Base-by-base conservation (phyloP, 2,113 vertebrate genomes). In the Alligator sinensis region DNA sequence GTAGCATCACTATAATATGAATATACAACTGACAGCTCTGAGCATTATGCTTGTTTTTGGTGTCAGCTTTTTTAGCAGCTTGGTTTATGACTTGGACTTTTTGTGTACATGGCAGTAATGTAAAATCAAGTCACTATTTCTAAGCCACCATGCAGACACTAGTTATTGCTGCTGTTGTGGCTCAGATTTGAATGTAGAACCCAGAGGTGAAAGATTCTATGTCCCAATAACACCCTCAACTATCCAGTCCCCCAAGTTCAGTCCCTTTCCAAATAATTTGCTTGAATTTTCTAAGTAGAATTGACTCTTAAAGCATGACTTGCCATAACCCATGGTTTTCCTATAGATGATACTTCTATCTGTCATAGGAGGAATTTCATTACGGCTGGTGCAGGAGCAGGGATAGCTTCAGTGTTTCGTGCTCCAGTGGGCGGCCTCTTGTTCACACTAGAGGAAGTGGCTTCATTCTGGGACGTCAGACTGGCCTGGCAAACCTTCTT, bases 401-500 rank as follows among this genome's bases (percentile, higher is more conserved):
- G 89, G 1, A 91, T 85, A 34, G 90, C 91, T 60, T 95, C 2
- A 0, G 86, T 96, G 13, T 97, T 97, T 74, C 57, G 63, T 62
- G 96, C 90, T 61, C 92, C 93, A 2, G 59, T 93, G 0, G 85
- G 92, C 0, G 89, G 95, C 47, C 90, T 96, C 66, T 89, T 96
- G 5, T 91, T 97, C 82, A 92, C 83, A 0, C 34, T 97, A 22
- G 96, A 95, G 76, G 96, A 97, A 76, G 91, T 96, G n/a, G 95
- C 95, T 63, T 97, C 86, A 0, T 97, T 96, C 28, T 96, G 96
- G 95, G 89, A 96, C 80, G 93, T 95, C 55, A 96, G 74, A 28
- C 58, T 97, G 79, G 95, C 90, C 82, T 97, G 95, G 92, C 93
- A 97, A 89, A 97, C 91, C 28, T 96, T 94, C 68, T 97, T 82